Conservation (phyloP, 2,888 invertebrate species). For the Cephus pulcher region DNA sequence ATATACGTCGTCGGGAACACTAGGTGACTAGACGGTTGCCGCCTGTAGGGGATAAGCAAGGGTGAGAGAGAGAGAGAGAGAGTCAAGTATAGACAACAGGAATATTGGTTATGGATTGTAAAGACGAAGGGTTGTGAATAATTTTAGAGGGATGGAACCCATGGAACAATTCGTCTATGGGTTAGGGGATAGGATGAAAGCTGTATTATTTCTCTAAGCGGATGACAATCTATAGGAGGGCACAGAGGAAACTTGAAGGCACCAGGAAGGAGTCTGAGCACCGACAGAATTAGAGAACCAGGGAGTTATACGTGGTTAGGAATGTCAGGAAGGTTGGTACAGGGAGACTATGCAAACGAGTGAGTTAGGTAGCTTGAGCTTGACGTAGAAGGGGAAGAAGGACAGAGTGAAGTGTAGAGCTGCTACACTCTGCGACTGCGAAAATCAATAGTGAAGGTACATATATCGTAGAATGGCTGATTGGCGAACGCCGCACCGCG, state of each 20-base stretch:
- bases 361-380: conserved; percentile 7
- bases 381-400: neutral
- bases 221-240: neutral
- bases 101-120: neutral
- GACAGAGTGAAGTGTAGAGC: conserved; percentile 11
- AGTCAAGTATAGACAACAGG: too few species aligned
- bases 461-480: conserved; percentile 52
- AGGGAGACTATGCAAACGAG: neutral
- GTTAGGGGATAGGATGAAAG: neutral
- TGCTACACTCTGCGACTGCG: conserved; percentile 31
- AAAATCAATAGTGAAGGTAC: conserved; percentile 49
- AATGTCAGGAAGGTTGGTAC: conserved; percentile 7
- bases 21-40: neutral
- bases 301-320: conserved; percentile 18
- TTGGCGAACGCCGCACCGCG: conserved; percentile 44
- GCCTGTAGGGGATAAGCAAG: conserved; percentile 15
- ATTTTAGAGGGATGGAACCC: neutral
- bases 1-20: conserved; percentile 13
- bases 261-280: conserved; percentile 1
- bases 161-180: neutral
- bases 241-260: neutral
- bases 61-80: conserved; percentile 7
- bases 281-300: conserved; percentile 15
- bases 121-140: neutral
- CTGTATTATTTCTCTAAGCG: neutral